Percentiles rank a stretch among this genome's conserved stretches.
phyloP scores from a whole-genome alignment of 2,113 vertebrate species.

The Clarias gariepinus region DNA sequence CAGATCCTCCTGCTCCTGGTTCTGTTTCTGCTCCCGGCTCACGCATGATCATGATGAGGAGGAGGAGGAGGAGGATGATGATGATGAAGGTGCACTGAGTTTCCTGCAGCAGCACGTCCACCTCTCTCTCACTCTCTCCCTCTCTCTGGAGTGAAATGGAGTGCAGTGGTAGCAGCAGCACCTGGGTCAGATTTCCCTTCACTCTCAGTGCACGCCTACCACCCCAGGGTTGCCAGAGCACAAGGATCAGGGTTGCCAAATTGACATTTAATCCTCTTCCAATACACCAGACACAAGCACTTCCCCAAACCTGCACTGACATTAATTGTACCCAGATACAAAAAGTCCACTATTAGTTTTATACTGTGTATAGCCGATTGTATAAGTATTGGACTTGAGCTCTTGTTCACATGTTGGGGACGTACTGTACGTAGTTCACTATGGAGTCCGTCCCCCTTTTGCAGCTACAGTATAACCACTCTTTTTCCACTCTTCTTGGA shows the following conservation, averaged over 20 bases:
- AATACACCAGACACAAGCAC: background rate
- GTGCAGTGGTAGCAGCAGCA: slow-evolving; percentile 19
- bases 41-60: background rate
- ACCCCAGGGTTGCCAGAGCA: slow-evolving; percentile 11
- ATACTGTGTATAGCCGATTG: too few species aligned
- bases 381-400: too few species aligned
- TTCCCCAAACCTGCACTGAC: too few species aligned
- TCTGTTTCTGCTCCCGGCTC: background rate
- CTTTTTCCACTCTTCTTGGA: too few species aligned
- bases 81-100: slow-evolving; percentile 18
- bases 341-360: too few species aligned
- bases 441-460: too few species aligned
- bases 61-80: slow-evolving; percentile 8
- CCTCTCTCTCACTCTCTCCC: background rate
- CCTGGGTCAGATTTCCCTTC: slow-evolving; percentile 34
- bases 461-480: too few species aligned
- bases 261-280: background rate
- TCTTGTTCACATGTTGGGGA: too few species aligned
- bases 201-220: slow-evolving; percentile 15
- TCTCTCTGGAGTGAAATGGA: background rate
- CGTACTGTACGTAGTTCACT: too few species aligned
- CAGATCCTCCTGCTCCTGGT: background rate
- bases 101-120: background rate
- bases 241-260: background rate
- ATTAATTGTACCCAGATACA: too few species aligned